Conservation (phyloP, 1,140 invertebrate genomes). For the Pseudomyrmex cubaensis region DNA sequence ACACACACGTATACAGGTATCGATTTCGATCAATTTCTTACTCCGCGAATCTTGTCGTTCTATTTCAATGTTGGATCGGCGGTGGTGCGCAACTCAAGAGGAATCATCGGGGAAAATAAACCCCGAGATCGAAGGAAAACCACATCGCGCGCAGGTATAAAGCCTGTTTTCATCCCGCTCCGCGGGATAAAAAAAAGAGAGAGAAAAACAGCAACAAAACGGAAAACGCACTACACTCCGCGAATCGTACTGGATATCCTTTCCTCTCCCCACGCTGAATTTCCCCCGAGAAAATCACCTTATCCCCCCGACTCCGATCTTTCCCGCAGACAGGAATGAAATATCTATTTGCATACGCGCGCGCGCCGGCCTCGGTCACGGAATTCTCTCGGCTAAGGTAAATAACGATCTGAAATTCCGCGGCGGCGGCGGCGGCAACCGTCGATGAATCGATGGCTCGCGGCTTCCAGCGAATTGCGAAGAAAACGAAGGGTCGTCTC, state of each 20-base stretch:
- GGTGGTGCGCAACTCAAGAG: slow-evolving; percentile 3
- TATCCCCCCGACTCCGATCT: slow-evolving; percentile 67
- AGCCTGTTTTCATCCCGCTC: slow-evolving; percentile 31
- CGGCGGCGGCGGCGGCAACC: slow-evolving; percentile 29
- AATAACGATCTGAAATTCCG: neutral
- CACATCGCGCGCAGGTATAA: neutral
- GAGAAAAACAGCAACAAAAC: slow-evolving; percentile 38
- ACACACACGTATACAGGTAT: too few species aligned
- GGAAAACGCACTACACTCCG: slow-evolving; percentile 52
- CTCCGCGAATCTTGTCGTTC: neutral
- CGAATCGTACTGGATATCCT: slow-evolving; percentile 54
- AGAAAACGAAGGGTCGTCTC: slow-evolving; percentile 17
- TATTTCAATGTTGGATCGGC: slow-evolving; percentile 7
- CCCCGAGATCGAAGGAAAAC: slow-evolving; percentile 46
- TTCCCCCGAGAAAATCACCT: slow-evolving; percentile 76
- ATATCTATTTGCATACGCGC: slow-evolving; percentile 76
- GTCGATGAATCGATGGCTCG: slow-evolving; percentile 17
- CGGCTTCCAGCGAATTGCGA: slow-evolving; percentile 12
- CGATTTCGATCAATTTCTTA: slow-evolving; percentile 19
- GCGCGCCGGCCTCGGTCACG: slow-evolving; percentile 49
- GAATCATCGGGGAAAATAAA: slow-evolving; percentile 70
- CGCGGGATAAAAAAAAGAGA: neutral
- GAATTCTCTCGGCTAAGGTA: slow-evolving; percentile 51
- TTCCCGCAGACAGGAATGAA: slow-evolving; percentile 74
- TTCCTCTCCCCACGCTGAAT: slow-evolving; percentile 64